Conservation (phyloP, 2,888 invertebrate genomes). For the Dioctria linearis region DNA sequence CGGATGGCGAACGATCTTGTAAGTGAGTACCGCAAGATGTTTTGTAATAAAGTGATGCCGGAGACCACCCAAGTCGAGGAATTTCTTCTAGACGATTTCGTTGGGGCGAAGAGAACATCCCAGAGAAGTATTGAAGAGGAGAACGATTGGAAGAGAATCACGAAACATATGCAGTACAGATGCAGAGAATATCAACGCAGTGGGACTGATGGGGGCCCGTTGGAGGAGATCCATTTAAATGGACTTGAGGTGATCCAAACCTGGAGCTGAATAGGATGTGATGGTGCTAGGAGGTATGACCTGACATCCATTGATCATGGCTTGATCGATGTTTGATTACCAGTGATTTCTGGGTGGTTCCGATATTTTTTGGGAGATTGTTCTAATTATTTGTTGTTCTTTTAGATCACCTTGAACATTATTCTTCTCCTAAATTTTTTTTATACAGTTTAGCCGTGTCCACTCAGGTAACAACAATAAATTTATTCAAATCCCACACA, state of each 20-base stretch:
- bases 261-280: not conserved
- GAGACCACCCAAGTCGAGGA: constrained; percentile 60
- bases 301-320: constrained; percentile 38
- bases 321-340: constrained; percentile 49
- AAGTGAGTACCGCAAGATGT: constrained; percentile 59
- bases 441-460: constrained; percentile 16
- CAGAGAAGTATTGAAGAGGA: constrained; percentile 6
- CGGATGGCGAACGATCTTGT: constrained; percentile 55
- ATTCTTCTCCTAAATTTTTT: constrained; percentile 1
- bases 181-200: not conserved
- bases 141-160: not conserved
- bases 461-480: not conserved
- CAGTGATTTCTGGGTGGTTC: constrained; percentile 43
- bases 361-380: constrained; percentile 5
- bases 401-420: not conserved
- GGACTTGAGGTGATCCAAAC: constrained; percentile 5
- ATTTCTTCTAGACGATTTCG: constrained; percentile 45
- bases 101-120: constrained; percentile 13
- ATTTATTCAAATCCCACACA: constrained; percentile 32
- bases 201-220: constrained; percentile 1
- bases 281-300: constrained; percentile 23
- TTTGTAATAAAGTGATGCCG: constrained; percentile 60
- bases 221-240: constrained; percentile 3
- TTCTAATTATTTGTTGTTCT: not conserved
- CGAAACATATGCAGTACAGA: too few species aligned